Conservation (phyloP, 30 jellyfish, hydroid and myxozoan species). For the Chrysaora quinquecirrha region DNA sequence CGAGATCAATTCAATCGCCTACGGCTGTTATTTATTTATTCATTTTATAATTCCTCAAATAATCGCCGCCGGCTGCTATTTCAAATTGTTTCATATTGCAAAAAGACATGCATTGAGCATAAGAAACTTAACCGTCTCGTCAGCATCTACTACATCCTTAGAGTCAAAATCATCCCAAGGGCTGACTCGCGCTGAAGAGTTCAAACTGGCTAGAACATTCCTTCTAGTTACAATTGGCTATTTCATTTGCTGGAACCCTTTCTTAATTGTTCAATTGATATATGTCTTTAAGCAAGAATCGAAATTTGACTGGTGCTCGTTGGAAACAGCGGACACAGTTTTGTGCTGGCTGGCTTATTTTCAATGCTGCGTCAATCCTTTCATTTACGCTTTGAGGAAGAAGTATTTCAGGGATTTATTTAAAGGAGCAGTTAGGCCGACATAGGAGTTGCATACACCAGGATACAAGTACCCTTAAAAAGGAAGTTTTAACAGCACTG, state of each 20-base stretch:
- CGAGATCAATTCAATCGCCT: slow-evolving; percentile 16
- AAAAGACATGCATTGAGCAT: slow-evolving; percentile 29
- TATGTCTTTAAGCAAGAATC: background rate
- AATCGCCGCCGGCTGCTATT: slow-evolving; percentile 25
- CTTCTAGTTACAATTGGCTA: background rate
- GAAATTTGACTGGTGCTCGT: slow-evolving; percentile 15
- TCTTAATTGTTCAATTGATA: background rate
- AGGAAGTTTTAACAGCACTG: too few species aligned
- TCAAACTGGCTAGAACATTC: background rate
- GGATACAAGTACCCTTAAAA: too few species aligned
- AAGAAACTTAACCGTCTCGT: slow-evolving; percentile 1
- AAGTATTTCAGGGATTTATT: slow-evolving; percentile 4
- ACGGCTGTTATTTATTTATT: slow-evolving; percentile 30
- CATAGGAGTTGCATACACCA: background rate
- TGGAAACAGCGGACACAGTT: slow-evolving; percentile 47
- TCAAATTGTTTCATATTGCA: slow-evolving; percentile 34
- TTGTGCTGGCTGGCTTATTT: slow-evolving; percentile 51
- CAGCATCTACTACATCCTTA: background rate
- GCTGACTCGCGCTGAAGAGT: background rate
- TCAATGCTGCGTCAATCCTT: slow-evolving; percentile 63
- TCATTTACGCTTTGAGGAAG: slow-evolving; percentile 39
- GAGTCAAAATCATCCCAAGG: background rate
- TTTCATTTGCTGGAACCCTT: slow-evolving; percentile 9
- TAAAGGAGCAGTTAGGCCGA: slow-evolving; percentile 19
- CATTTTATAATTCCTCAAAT: slow-evolving; percentile 40